Evolutionary conservation across 1,140 invertebrate species (phyloP), one percentile per base, ranked within the genome.

Genomic region (Cydia pomonella): DNA sequence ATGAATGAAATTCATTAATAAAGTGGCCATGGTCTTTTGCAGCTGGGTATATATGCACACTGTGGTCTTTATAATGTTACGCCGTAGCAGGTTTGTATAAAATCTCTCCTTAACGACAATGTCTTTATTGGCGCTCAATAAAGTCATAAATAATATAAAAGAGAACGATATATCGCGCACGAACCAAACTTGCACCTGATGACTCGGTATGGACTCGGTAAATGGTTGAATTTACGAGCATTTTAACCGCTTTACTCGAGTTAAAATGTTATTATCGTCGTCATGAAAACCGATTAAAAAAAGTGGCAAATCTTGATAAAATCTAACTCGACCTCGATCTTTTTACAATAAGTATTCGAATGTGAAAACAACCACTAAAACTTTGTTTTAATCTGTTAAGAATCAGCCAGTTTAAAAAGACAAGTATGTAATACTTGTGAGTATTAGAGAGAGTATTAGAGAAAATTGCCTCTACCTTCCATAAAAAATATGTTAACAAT

Each of bases 161-260:
- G 7, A 38, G 33, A 38, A 38, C 33, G 33, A 38, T 38, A 38
- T 38, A 9, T 38, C 9, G 33, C 33, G 33, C 33, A 38, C 33
- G 9, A 38, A 12, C 41, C 41, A 44, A 12, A 44, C 12, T 0
- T 44, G 3, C 41, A 13, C 41, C 3, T 16, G 12, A 69, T 69
- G 64, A 69, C 73, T 18, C 44, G 63, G 44, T 64, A 41, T 27
- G 27, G 21, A 62, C 13, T 50, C 73, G 13, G 41, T 44, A 44
- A 44, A 64, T 75, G 64, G 16, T 75, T 33, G 50, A 18, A n/a
- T 53, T 18, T n/a, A 53, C n/a, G n/a, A 23, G 53, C 53, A 10
- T 10, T 59, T 59, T 59, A 23, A 23, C 53, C 7, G 53, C 53
- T 59, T 23, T 23, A 10, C n/a, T 6, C 53, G n/a, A 59, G 53